Base-by-base conservation (phyloP, 53 echinoderm and acorn worm species). In the Zoroaster sp. region DNA sequence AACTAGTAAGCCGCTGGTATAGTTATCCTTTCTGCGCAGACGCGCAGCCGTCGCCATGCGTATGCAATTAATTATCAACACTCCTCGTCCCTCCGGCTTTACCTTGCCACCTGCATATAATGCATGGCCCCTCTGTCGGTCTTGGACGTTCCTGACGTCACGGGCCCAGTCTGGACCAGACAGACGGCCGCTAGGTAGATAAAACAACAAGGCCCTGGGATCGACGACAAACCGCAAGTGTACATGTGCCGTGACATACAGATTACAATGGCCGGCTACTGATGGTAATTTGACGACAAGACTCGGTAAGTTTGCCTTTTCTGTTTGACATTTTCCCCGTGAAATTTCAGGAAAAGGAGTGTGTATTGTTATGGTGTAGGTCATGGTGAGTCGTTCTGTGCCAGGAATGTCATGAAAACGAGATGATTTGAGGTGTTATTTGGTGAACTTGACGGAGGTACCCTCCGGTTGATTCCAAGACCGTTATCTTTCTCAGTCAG, bases 81-180 rank as follows among this genome's bases (percentile, higher is more conserved):
- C n/a, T 35, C 5, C 33, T 30, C 31, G 76, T 49, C 81, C 81
- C 81, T 81, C 81, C 81, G 31, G 15, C 3, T 14, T 39, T 67
- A 66, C 81, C 67, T 43, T 40, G 5, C 66, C 66, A 43, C 88
- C 88, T 68, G 41, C 35, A 4, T 4, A 65, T 88, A 88, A 68
- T 88, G 77, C 28, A 34, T 77, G 45, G 83, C 73, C 83, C 90
- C 82, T 73, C 63, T 39, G 28, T 37, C 69, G 92, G 92, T 92
- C 88, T 72, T 80, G 75, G 80, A 88, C 92, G 92, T 53, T 78
- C 87, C 91, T 92, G 92, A 92, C 92, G 92, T 92, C 92, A 92
- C 82, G 68, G 88, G 83, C 75, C 85, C 83, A 90, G 91, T 86
- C 91, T 86, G 75, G 86, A 81, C 67, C 81, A 81, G 81, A 66